Evolutionary conservation across 2,888 invertebrate genomes (phyloP).

Genomic region (Rotaria magnacalcarata): DNA sequence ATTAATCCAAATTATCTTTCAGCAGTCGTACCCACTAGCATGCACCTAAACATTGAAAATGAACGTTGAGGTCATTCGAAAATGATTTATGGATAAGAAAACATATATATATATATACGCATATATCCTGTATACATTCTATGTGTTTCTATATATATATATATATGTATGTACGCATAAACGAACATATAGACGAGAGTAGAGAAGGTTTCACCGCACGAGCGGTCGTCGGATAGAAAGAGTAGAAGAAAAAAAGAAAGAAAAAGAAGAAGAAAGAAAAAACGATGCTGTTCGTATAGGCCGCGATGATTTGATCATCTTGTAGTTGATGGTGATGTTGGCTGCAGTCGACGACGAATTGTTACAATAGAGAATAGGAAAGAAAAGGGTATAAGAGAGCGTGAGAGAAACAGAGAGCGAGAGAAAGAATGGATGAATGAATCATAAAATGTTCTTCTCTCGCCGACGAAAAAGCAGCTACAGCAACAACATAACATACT

Average conservation of each 20-base stretch:
- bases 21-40: neutral
- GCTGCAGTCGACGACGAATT: neutral
- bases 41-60: neutral
- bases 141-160: neutral
- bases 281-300: constrained; percentile 14
- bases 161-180: neutral
- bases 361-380: constrained; percentile 13
- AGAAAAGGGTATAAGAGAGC: neutral
- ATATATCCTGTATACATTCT: neutral
- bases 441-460: neutral
- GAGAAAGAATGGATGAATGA: neutral
- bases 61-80: constrained; percentile 2
- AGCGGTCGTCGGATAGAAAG: constrained; percentile 31
- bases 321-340: neutral
- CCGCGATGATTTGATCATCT: constrained; percentile 29
- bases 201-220: constrained; percentile 17
- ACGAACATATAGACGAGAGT: constrained; percentile 16
- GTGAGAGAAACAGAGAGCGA: neutral
- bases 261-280: constrained; percentile 23
- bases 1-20: neutral
- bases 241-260: neutral
- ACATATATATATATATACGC: neutral
- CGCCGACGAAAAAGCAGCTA: constrained; percentile 3
- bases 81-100: constrained; percentile 7
- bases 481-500: neutral